Percentiles rank a stretch among this genome's conserved stretches.
Evolutionary conservation across 2,888 invertebrate species (phyloP).

Genomic region (Esperia sulphurella): DNA sequence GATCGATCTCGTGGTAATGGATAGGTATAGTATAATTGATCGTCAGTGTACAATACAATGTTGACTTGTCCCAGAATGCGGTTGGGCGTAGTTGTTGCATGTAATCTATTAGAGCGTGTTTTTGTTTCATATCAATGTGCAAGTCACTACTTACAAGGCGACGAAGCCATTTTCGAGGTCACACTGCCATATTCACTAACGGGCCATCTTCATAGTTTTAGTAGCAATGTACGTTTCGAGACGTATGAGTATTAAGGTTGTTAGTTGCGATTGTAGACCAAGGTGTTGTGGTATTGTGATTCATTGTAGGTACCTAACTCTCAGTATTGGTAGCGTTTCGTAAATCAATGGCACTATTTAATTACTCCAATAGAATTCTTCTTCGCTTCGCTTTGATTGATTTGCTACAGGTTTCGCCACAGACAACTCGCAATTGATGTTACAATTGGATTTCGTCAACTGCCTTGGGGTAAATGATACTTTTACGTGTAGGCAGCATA

Average conservation of each 20-base stretch:
- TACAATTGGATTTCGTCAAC: conserved; percentile 4
- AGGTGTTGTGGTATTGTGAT: conserved; percentile 15
- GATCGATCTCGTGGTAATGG: conserved; percentile 48
- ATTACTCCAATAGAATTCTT: background rate
- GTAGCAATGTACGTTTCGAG: conserved; percentile 43
- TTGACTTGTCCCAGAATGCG: conserved; percentile 57
- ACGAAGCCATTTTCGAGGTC: conserved; percentile 45
- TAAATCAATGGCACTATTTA: background rate
- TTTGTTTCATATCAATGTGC: conserved; percentile 51
- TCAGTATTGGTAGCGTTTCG: conserved; percentile 10
- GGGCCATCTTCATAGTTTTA: conserved; percentile 52
- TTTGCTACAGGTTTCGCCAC: background rate
- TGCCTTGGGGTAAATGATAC: conserved; percentile 1
- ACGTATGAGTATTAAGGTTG: conserved; percentile 52
- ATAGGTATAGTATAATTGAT: conserved; percentile 55
- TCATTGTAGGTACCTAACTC: conserved; percentile 21
- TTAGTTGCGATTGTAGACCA: conserved; percentile 43
- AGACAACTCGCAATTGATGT: background rate
- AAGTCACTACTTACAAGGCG: conserved; percentile 44
- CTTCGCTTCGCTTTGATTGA: background rate
- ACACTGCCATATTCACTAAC: conserved; percentile 51
- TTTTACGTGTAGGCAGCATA: conserved; percentile 4
- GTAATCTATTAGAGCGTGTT: conserved; percentile 43
- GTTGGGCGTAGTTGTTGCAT: conserved; percentile 44
- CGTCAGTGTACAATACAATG: conserved; percentile 42